Conservation (phyloP, 2,888 invertebrate species). For the Cerastoderma edule region DNA sequence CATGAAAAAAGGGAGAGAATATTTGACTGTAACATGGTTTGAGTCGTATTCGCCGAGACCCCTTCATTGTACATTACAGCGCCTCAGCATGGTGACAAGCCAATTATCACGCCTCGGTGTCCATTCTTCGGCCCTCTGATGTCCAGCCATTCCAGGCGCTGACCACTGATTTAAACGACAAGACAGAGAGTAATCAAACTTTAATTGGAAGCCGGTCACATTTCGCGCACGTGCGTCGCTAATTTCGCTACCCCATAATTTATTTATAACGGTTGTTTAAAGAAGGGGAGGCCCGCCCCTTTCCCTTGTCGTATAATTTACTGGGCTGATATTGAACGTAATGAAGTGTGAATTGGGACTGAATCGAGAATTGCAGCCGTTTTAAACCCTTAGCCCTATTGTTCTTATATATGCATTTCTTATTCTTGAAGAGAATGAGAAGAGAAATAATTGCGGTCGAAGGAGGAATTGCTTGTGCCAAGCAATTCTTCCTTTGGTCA, state of each 20-base stretch:
- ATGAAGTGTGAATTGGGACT: constrained; percentile 34
- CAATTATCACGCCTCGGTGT: constrained; percentile 9
- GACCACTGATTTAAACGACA: constrained; percentile 19
- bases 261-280: constrained; percentile 59
- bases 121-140: too few species aligned
- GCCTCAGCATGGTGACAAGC: neutral
- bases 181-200: constrained; percentile 42
- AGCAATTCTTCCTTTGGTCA: neutral
- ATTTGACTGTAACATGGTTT: too few species aligned
- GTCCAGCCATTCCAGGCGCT: constrained; percentile 3
- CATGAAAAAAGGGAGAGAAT: too few species aligned
- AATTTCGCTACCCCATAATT: constrained; percentile 56
- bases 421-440: too few species aligned
- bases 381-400: neutral
- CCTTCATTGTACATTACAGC: constrained; percentile 1
- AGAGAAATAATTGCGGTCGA: neutral
- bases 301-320: constrained; percentile 27
- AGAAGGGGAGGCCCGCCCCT: constrained; percentile 22
- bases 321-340: constrained; percentile 31
- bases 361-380: constrained; percentile 9
- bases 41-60: too few species aligned
- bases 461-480: neutral
- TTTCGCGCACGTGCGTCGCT: constrained; percentile 53
- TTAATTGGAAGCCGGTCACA: constrained; percentile 54
- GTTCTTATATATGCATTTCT: neutral